phyloP scores from a whole-genome alignment of 2,888 invertebrate species.

The Pyrgus malvae region DNA sequence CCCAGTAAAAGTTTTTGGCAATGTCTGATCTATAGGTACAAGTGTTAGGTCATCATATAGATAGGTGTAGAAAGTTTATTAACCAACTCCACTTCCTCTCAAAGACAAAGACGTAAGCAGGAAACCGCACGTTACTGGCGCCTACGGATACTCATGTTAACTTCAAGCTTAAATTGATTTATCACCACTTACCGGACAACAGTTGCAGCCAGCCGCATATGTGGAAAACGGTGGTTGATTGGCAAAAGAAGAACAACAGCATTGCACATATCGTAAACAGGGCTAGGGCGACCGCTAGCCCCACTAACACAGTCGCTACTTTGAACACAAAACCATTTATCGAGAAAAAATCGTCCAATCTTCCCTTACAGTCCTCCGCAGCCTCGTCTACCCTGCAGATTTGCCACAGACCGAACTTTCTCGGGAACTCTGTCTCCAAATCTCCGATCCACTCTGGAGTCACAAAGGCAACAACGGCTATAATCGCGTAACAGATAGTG shows the following conservation, averaged over 20 bases:
- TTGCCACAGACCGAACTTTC: slow-evolving; percentile 96
- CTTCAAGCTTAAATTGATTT: slow-evolving; percentile 7
- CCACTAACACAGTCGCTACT: slow-evolving; percentile 94
- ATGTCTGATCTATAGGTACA: background rate
- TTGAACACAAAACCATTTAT: slow-evolving; percentile 92
- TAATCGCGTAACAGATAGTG: slow-evolving; percentile 97
- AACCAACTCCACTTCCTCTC: slow-evolving; percentile 1
- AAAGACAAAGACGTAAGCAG: slow-evolving; percentile 13
- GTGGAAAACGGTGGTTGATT: slow-evolving; percentile 94
- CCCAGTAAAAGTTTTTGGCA: no score
- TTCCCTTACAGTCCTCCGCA: slow-evolving; percentile 91
- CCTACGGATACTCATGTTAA: background rate
- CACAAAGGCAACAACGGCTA: slow-evolving; percentile 96
- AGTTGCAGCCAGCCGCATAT: slow-evolving; percentile 97
- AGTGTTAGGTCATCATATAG: background rate
- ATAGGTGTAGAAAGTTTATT: background rate
- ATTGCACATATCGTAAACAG: slow-evolving; percentile 93
- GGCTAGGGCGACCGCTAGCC: slow-evolving; percentile 91
- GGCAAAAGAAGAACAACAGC: slow-evolving; percentile 96
- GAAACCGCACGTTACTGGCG: background rate
- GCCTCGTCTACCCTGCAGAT: slow-evolving; percentile 90
- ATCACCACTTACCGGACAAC: slow-evolving; percentile 90
- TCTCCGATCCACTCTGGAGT: slow-evolving; percentile 97
- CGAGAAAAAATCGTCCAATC: slow-evolving; percentile 90
- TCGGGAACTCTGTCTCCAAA: slow-evolving; percentile 91